These are phyloP conservation scores for Andrena cerasifolii DNA, from an alignment of 1,140 invertebrate species.

Conservation along the genomic window DNA sequence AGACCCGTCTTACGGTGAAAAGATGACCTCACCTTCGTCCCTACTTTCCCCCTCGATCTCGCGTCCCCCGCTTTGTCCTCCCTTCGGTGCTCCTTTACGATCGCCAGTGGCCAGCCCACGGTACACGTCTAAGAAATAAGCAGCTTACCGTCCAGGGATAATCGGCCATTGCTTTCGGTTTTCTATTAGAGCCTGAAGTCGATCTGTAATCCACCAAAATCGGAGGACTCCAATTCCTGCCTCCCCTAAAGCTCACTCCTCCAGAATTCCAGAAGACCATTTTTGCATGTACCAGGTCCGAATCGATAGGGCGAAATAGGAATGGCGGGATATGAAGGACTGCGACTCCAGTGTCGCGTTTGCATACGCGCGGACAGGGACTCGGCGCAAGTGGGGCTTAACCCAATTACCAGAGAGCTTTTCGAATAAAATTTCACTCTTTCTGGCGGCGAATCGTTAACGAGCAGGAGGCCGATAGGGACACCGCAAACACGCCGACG, in stretches of 20 bases:
- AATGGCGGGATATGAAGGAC: neutral
- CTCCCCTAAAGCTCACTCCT: no score
- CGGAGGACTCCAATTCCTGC: no score
- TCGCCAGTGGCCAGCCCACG: no score
- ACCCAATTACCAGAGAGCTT: slow-evolving; percentile 6
- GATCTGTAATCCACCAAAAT: no score
- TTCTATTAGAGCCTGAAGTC: no score
- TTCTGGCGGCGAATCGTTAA: neutral
- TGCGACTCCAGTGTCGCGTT: neutral
- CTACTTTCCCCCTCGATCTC: no score
- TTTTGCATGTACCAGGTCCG: neutral
- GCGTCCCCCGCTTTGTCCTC: no score
- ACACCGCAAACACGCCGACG: neutral
- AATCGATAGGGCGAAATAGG: neutral
- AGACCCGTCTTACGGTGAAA: neutral
- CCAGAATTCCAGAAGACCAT: no score
- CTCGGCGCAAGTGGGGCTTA: slow-evolving; percentile 3
- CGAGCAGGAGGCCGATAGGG: neutral
- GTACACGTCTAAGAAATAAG: no score
- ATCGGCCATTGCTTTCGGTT: no score
- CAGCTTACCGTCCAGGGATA: no score
- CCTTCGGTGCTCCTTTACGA: no score
- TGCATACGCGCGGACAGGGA: neutral
- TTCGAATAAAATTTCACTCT: neutral
- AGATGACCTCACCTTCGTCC: neutral